Evolutionary conservation across 2,113 vertebrate genomes (phyloP), one percentile per base, ranked within the genome.

Genomic region (Psettodes erumei): DNA sequence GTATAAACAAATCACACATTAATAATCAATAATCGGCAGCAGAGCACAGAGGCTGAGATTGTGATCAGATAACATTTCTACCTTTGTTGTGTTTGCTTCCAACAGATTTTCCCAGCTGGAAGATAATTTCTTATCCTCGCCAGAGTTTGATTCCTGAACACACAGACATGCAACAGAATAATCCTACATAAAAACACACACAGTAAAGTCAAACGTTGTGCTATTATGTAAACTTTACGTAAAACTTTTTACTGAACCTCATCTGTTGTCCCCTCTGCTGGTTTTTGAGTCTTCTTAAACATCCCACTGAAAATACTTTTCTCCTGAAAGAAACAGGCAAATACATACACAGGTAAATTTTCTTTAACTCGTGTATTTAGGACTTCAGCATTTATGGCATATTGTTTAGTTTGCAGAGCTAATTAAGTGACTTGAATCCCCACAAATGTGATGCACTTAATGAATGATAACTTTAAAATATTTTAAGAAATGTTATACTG

Each of bases 241-340:
- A 8, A 8, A 54, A 5, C 2, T 16, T 9, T 1, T 37, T 3
- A 13, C 8, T 55, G 19, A 45, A 87, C 89, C 84, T 89, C 75
- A 4, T 89, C 72, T n/a, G 71, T 32, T 27, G 70, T 45, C 1
- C 42, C 82, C 4, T 86, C 84, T 4, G 63, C 33, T 51, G 86
- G 6, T 77, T 92, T 93, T 0, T 9, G 45, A 38, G 69, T 33
- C 68, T 82, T 89, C 51, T 89, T 90, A 66, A 91, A 90, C 48
- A 87, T 88, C 2, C 79, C 88, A n/a, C 75, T 78, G 67, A 90
- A 90, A 71, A 90, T 62, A 16, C 30, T 75, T 78, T 71, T 84
- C 58, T 86, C 88, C 89, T 93, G 32, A 40, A 38, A 37, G 61
- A 70, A 70, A 47, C 23, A 66, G 3, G 60, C n/a, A 5, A 33